Base-by-base conservation (phyloP, 2,797 vertebrate genomes). In the Margarornis squamiger region DNA sequence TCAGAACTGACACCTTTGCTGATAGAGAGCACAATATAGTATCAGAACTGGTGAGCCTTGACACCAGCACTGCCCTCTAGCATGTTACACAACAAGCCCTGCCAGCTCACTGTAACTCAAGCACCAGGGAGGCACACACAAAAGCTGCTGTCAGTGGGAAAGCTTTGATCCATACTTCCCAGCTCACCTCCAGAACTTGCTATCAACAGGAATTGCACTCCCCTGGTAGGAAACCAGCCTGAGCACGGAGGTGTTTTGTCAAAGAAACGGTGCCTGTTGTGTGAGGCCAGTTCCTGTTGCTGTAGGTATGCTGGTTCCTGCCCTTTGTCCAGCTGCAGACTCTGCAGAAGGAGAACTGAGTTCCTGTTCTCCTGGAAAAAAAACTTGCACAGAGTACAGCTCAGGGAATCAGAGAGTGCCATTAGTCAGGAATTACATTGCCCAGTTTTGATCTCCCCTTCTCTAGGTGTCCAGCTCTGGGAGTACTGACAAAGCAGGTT, bases 81-180 rank as follows among this genome's bases (percentile, higher is more conserved):
- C 6, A 0, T 1, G 6, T 14, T 17, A 8, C 55, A 39, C 18
- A 41, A 10, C 23, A 4, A 22, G 41, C 51, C 32, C 15, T 1
- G 1, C 23, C 32, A 4, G 0, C 27, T 49, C 26, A 6, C 32
- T 14, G 14, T 7, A 14, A 10, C 34, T 45, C 1, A 0, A 58
- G 58, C 51, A 7, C 26, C 38, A 14, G 30, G 22, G 57, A 3
- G 12, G 29, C 41, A 14, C 0, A 0, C 29, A 13, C 18, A 14
- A 10, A 10, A n/a, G 24, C 55, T 55, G 1, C 5, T 5, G 14
- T 3, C 54, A 23, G 10, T 21, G 32, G 17, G 19, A 63, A 9
- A 63, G 27, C 22, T 65, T 22, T 19, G 43, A 36, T 19, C 57
- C 12, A 0, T 17, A 2, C 48, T 34, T 52, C 32, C 41, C 48